These are phyloP conservation scores for Gibbula magus DNA, from an alignment of 2,888 invertebrate species.

Conservation along the genomic window DNA sequence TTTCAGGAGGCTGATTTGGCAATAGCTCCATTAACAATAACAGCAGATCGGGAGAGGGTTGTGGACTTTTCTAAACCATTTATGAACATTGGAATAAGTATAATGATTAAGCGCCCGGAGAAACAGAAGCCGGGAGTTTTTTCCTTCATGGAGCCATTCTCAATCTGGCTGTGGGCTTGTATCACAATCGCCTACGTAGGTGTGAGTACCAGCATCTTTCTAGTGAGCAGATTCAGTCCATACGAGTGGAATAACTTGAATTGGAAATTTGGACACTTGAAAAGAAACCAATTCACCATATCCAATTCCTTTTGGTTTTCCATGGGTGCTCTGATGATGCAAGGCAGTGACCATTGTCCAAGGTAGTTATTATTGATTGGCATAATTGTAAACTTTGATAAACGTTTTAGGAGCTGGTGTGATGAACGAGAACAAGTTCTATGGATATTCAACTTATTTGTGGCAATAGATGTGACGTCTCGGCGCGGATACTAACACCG, in stretches of 20 bases:
- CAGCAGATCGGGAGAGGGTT: slow-evolving; percentile 91
- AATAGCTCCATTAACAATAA: slow-evolving; percentile 95
- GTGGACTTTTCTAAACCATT: slow-evolving; percentile 99
- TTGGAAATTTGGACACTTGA: slow-evolving; percentile 65
- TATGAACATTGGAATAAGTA: slow-evolving; percentile 95
- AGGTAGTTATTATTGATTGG: slow-evolving; percentile 78
- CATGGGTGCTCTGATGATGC: slow-evolving; percentile 97
- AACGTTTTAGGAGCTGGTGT: no score
- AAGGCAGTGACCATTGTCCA: slow-evolving; percentile 97
- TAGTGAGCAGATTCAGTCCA: slow-evolving; percentile 96
- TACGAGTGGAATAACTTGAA: slow-evolving; percentile 89
- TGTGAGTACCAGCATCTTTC: slow-evolving; percentile 96
- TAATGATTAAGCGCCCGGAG: slow-evolving; percentile 93
- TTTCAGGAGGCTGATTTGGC: slow-evolving; percentile 94
- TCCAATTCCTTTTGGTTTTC: slow-evolving; percentile 98
- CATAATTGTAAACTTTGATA: no score
- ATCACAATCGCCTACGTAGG: slow-evolving; percentile 91
- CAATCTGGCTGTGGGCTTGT: slow-evolving; percentile 97
- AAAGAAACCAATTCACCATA: slow-evolving; percentile 83
- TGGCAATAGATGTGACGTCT: no score
- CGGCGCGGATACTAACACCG: no score
- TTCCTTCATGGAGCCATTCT: slow-evolving; percentile 97
- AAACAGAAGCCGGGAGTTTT: slow-evolving; percentile 94
- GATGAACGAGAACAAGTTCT: no score
- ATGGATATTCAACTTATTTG: no score